Evolutionary conservation across 2,797 vertebrate genomes (phyloP).

Genomic region (Halcyon leucocephala): DNA sequence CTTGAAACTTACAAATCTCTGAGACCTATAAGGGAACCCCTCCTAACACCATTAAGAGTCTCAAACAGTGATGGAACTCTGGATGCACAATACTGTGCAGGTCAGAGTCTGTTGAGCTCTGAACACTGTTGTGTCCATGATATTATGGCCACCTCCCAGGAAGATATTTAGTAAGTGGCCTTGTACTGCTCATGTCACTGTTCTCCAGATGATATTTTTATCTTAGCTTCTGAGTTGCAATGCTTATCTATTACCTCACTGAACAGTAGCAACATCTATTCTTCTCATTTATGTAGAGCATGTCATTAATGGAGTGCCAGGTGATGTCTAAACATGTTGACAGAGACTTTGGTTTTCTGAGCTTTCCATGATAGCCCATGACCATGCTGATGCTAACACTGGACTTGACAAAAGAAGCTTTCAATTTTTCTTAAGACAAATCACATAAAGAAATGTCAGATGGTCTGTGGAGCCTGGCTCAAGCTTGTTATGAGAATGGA

Average conservation of each 20-base stretch:
- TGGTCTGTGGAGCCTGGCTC: not conserved
- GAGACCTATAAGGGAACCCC: not conserved
- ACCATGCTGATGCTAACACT: not conserved
- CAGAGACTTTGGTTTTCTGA: not conserved
- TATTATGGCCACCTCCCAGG: not conserved
- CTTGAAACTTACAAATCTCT: not conserved
- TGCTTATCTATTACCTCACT: not conserved
- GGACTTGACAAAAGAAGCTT: conserved; percentile 6
- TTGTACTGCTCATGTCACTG: not conserved
- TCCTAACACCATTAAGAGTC: not conserved
- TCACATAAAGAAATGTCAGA: conserved; percentile 15
- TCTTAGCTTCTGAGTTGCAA: not conserved
- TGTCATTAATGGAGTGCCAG: not conserved
- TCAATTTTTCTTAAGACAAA: not conserved
- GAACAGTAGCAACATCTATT: not conserved
- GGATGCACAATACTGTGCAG: not conserved
- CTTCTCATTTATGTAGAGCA: not conserved
- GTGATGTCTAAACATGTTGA: not conserved
- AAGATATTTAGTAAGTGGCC: not conserved
- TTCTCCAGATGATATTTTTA: not conserved
- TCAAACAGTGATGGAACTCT: not conserved
- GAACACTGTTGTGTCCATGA: not conserved
- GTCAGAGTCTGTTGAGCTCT: not conserved
- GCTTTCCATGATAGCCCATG: fast-evolving
- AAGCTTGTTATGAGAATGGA: conserved; percentile 2